A percentile compares a stretch with the other conserved stretches of the same genome.
Evolutionary conservation across 92 coral and sea anemone genomes (phyloP).

Genomic region (Blastomussa wellsi): DNA sequence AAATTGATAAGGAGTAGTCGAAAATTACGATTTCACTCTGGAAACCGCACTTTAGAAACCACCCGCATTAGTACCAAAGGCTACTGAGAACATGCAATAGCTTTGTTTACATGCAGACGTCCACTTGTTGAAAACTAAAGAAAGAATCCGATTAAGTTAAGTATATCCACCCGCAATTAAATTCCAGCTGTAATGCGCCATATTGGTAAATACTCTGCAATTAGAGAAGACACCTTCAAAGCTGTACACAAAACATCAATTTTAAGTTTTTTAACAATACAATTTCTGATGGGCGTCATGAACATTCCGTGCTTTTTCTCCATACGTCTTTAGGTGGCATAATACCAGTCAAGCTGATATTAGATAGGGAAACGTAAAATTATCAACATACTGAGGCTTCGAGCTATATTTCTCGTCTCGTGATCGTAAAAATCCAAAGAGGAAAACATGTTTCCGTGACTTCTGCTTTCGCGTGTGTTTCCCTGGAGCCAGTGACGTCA

Average conservation of each 20-base stretch:
- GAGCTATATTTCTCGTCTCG: conserved; percentile 14
- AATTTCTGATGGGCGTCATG: no score
- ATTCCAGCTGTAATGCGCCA: conserved; percentile 17
- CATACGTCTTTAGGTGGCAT: not conserved
- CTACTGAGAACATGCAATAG: conserved; percentile 15
- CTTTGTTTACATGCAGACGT: conserved; percentile 44
- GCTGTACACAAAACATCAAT: not conserved
- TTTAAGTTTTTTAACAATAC: not conserved
- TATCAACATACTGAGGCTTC: not conserved
- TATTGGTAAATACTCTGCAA: conserved; percentile 4
- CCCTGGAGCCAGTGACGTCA: conserved; percentile 39
- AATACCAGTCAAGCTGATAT: not conserved
- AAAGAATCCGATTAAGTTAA: conserved; percentile 40
- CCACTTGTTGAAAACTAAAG: conserved; percentile 36
- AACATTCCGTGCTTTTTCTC: not conserved
- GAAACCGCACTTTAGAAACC: conserved; percentile 11
- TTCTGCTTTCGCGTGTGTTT: conserved; percentile 30
- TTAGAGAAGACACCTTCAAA: conserved; percentile 6
- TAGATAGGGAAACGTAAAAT: not conserved
- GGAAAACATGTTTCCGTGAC: conserved; percentile 47
- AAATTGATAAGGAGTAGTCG: conserved; percentile 10
- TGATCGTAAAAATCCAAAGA: not conserved
- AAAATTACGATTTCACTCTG: conserved; percentile 22
- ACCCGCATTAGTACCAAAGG: not conserved
- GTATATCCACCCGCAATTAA: conserved; percentile 34